These are phyloP conservation scores for Neolamprologus caudopunctatus DNA, from an alignment of 2,113 vertebrate species.

Conservation along the genomic window DNA sequence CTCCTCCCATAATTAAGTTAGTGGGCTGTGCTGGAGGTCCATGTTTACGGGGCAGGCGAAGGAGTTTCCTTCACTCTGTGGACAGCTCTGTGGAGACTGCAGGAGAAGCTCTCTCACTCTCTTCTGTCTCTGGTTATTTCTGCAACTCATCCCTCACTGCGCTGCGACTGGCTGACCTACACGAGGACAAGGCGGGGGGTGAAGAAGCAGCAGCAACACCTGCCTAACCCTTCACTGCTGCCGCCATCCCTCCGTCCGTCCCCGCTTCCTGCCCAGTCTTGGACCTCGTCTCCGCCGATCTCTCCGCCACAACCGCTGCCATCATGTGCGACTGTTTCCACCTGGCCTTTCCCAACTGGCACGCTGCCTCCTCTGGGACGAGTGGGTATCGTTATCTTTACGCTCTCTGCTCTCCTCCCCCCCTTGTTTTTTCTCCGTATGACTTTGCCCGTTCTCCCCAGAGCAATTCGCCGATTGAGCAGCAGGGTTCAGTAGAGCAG, in stretches of 20 bases:
- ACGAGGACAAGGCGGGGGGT: not conserved
- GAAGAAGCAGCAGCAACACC: not conserved
- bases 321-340: constrained; percentile 99
- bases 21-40: constrained; percentile 66
- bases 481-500: constrained; percentile 33
- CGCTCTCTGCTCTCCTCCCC: not conserved
- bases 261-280: not conserved
- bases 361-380: constrained; percentile 86
- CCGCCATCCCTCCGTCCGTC: not conserved
- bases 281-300: not conserved
- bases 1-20: constrained; percentile 76
- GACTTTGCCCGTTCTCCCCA: not conserved
- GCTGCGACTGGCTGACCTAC: constrained; percentile 35
- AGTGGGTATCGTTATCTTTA: constrained; percentile 79
- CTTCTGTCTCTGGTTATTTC: constrained; percentile 34
- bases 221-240: not conserved
- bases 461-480: constrained; percentile 30
- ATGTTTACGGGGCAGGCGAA: constrained; percentile 65
- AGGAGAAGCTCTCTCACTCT: constrained; percentile 44
- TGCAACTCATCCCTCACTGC: constrained; percentile 39
- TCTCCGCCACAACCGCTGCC: constrained; percentile 33
- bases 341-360: constrained; percentile 95
- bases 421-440: not conserved
- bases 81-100: constrained; percentile 43
- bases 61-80: constrained; percentile 67